phyloP scores from a whole-genome alignment of 2,797 vertebrate species.

The Ciconia nigra region DNA sequence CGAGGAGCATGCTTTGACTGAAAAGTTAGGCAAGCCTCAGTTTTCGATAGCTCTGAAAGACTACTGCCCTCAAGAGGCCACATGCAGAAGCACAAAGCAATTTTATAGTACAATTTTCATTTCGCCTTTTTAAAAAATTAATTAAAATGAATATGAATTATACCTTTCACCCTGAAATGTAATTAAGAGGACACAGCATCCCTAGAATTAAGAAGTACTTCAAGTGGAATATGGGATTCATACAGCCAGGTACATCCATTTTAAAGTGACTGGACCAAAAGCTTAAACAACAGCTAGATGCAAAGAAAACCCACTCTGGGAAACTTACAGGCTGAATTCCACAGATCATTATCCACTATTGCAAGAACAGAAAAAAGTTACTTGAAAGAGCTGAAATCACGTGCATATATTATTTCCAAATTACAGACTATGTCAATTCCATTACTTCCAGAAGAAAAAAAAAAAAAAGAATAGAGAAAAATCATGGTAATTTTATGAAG shows the following conservation, averaged over 20 bases:
- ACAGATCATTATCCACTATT: background rate
- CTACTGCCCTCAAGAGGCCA: slow-evolving; percentile 63
- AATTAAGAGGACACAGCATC: background rate
- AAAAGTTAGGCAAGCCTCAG: background rate
- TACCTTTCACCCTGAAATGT: background rate
- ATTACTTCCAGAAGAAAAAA: background rate
- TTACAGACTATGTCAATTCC: background rate
- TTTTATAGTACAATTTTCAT: background rate
- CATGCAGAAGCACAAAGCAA: background rate
- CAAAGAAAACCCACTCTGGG: background rate
- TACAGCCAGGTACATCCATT: background rate
- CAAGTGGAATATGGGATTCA: background rate
- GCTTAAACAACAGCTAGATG: background rate
- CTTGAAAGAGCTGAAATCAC: background rate
- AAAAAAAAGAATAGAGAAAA: background rate
- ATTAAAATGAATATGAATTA: background rate
- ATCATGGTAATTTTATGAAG: background rate
- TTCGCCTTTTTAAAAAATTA: background rate
- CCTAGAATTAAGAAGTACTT: background rate
- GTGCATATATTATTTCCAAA: background rate
- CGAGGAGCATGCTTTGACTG: slow-evolving; percentile 7
- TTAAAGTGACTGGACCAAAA: background rate
- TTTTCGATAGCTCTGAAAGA: background rate
- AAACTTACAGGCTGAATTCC: background rate
- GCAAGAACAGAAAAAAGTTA: background rate